Conservation (phyloP, 2,888 invertebrate genomes). For the Ophraella communa region DNA sequence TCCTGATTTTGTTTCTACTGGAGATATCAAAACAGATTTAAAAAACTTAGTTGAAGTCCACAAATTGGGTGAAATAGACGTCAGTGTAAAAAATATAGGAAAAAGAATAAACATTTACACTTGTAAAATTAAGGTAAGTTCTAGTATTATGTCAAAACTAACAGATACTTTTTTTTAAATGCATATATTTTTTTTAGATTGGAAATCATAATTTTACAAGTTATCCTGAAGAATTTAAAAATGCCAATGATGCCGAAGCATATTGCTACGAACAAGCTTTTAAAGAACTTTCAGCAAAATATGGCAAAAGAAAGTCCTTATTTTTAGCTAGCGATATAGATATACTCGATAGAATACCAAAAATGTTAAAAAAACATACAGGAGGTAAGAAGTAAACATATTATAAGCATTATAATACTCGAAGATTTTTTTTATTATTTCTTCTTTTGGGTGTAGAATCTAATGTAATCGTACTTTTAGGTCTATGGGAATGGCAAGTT, state of each 20-base stretch:
- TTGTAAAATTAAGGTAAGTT: slow-evolving; percentile 51
- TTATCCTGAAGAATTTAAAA: slow-evolving; percentile 60
- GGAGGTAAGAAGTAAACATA: too few species aligned
- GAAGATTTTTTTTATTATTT: too few species aligned
- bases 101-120: slow-evolving; percentile 38
- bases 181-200: slow-evolving; percentile 46
- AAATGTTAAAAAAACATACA: slow-evolving; percentile 58
- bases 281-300: slow-evolving; percentile 52
- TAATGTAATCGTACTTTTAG: slow-evolving; percentile 12
- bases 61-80: slow-evolving; percentile 48
- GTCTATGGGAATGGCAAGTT: slow-evolving; percentile 54
- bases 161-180: background rate
- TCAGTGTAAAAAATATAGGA: slow-evolving; percentile 29
- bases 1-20: slow-evolving; percentile 41
- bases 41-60: slow-evolving; percentile 46
- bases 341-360: slow-evolving; percentile 54
- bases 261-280: slow-evolving; percentile 59
- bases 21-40: slow-evolving; percentile 49
- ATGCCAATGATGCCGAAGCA: slow-evolving; percentile 55
- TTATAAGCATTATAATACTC: too few species aligned
- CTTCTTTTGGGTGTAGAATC: background rate
- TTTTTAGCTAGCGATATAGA: slow-evolving; percentile 50
- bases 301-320: slow-evolving; percentile 43
- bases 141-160: background rate
- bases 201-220: slow-evolving; percentile 55